These are phyloP conservation scores for Danio aesculapii DNA, from an alignment of 2,797 vertebrate species.

Conservation along the genomic window DNA sequence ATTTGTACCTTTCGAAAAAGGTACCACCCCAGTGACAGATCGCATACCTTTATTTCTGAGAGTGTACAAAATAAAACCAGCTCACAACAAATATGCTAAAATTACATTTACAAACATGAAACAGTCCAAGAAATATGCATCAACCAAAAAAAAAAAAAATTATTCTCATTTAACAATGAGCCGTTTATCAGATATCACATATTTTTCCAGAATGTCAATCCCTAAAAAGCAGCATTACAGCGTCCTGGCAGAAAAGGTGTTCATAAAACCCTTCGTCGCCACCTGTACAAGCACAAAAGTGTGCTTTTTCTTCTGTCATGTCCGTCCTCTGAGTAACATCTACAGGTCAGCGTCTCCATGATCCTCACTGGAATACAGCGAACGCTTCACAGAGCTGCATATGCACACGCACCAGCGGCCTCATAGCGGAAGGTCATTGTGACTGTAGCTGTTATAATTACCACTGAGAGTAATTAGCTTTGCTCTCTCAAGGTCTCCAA, in stretches of 20 bases:
- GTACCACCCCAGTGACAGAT: too few species aligned
- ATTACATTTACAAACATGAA: too few species aligned
- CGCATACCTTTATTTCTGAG: too few species aligned
- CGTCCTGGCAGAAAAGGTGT: not conserved
- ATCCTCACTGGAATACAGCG: constrained; percentile 23
- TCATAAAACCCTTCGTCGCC: not conserved
- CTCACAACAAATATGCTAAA: not conserved
- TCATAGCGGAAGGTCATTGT: constrained; percentile 69
- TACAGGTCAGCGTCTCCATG: constrained; percentile 16
- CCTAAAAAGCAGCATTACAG: not conserved
- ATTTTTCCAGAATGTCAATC: not conserved
- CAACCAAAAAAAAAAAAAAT: not conserved
- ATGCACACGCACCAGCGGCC: not conserved
- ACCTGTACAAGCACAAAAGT: constrained; percentile 23
- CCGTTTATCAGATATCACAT: not conserved
- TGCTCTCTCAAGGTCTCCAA: constrained; percentile 71
- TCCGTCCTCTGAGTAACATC: constrained; percentile 33
- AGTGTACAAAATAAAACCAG: not conserved
- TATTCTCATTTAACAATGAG: not conserved
- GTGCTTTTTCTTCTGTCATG: not conserved
- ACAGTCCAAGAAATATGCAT: not conserved
- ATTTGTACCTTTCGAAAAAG: too few species aligned
- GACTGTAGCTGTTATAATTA: constrained; percentile 75
- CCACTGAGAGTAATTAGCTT: constrained; percentile 80
- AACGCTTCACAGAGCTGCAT: constrained; percentile 28